Conservation (phyloP, 2,113 vertebrate species). For the Corvus moneduloides region DNA sequence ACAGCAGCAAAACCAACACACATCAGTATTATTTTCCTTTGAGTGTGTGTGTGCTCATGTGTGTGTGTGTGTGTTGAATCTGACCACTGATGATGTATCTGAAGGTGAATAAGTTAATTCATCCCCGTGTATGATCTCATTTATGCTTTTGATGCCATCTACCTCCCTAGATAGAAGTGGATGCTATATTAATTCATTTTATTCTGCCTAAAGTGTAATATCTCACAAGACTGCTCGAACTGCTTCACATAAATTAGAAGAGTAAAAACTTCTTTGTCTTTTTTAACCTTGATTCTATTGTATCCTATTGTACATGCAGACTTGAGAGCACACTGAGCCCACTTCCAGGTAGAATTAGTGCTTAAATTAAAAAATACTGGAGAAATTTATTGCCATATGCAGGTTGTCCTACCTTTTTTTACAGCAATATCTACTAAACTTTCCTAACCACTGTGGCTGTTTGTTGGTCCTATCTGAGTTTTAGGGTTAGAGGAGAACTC, state of each 20-base stretch:
- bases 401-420: background rate
- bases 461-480: background rate
- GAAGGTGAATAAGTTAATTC: background rate
- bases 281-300: background rate
- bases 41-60: background rate
- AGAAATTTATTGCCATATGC: background rate
- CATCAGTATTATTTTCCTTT: background rate
- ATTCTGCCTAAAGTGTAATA: background rate
- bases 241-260: background rate
- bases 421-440: background rate
- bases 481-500: background rate
- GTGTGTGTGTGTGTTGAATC: background rate
- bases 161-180: background rate
- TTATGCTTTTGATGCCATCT: background rate
- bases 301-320: background rate
- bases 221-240: background rate
- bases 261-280: background rate
- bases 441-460: background rate
- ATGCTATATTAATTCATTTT: background rate
- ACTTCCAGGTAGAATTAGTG: background rate
- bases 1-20: background rate
- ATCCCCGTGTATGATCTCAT: background rate
- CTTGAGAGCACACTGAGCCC: rapidly evolving
- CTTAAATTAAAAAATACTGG: background rate
- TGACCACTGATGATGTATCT: background rate